Base-by-base conservation (phyloP, 2,113 vertebrate genomes). In the Peucedramus taeniatus region DNA sequence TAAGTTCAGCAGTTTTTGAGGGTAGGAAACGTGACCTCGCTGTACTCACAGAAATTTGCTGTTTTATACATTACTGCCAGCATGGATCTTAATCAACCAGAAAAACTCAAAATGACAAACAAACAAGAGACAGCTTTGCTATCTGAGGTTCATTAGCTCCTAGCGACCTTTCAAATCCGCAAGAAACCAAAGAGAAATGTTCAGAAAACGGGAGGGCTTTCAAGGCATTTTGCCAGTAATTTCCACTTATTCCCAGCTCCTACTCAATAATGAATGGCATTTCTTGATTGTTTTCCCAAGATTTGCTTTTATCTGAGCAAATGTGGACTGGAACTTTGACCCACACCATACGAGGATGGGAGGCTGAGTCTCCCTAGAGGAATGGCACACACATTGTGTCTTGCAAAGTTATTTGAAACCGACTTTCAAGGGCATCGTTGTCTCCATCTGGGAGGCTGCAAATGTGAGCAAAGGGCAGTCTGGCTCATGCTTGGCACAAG, bases 71-170 rank as follows among this genome's bases (percentile, higher is more conserved):
- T 93, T 97, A 44, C 96, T 97, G 97, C 97, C 96, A 97, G 94
- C 83, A 60, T 64, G 94, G 96, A 95, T 97, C 93, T 97, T 98
- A 98, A 98, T 98, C 98, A 98, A 98, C 97, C 96, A 97, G 98
- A 98, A 98, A 98, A 95, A 95, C 94, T 97, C 96, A 90, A 97
- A 98, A 98, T 96, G 97, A 98, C 97, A 98, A 97, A 97, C 93
- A 97, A 97, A 97, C 97, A 97, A 94, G 96, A 97, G 96, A 97
- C 97, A 98, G 97, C 97, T 97, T 98, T 97, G 93, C 96, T 97
- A 70, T 97, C 95, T 87, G 95, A 98, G 97, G 97, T 98, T 98
- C 98, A 96, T 98, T 98, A 98, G 97, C 97, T 97, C 93, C 88
- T 64, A 94, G 93, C 81, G 94, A 97, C 97, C 95, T 97, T 96